Conservation (phyloP, 1,140 invertebrate genomes). For the Luehdorfia chinensis region DNA sequence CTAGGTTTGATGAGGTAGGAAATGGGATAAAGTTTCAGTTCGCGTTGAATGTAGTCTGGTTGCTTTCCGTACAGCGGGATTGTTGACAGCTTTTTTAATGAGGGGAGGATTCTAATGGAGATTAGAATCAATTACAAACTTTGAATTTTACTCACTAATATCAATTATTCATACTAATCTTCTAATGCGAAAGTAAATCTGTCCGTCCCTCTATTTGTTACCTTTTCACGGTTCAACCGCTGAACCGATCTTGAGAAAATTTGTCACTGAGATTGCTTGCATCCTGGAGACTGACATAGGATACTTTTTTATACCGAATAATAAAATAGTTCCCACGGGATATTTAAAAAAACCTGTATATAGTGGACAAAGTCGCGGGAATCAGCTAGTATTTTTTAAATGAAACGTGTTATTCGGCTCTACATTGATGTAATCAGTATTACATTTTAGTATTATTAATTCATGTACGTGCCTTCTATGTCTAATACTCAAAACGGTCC, state of each 20-base stretch:
- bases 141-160: neutral
- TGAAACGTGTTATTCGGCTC: too few relatives aligned
- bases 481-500: too few relatives aligned
- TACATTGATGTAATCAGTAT: too few relatives aligned
- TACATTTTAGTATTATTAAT: too few relatives aligned
- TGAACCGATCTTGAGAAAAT: too few relatives aligned
- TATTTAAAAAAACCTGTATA: neutral
- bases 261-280: too few relatives aligned
- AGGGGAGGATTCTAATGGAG: neutral
- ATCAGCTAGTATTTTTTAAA: neutral
- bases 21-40: slow-evolving; percentile 22
- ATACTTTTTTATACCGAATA: neutral
- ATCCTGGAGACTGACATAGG: neutral
- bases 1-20: slow-evolving; percentile 22
- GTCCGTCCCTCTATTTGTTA: too few relatives aligned
- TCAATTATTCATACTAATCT: too few relatives aligned
- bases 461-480: too few relatives aligned
- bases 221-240: too few relatives aligned
- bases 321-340: too few relatives aligned
- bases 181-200: too few relatives aligned
- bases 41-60: neutral
- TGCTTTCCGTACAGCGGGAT: neutral
- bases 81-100: slow-evolving; percentile 2
- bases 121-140: slow-evolving; percentile 10
- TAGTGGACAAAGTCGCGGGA: neutral